A percentile compares a stretch with the other conserved stretches of the same genome.
These are phyloP conservation scores for Bembecia ichneumoniformis DNA, from an alignment of 2,888 invertebrate species.

Conservation along the genomic window DNA sequence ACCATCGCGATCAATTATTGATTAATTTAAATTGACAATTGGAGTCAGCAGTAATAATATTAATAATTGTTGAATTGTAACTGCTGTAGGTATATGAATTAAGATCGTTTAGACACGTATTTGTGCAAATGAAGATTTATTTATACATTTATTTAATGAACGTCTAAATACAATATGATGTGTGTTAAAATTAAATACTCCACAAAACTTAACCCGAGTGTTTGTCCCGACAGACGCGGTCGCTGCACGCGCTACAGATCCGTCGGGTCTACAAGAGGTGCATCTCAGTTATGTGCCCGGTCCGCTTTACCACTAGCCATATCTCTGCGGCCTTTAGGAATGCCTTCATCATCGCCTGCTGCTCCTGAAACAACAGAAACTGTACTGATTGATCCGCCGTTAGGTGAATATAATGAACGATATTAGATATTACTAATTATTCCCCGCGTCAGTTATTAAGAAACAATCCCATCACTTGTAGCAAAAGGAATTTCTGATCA, in stretches of 20 bases:
- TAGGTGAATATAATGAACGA: conserved; percentile 39
- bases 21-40: too few species aligned
- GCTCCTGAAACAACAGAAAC: conserved; percentile 48
- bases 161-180: too few species aligned
- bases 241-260: conserved; percentile 79
- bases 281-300: conserved; percentile 79
- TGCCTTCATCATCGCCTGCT: conserved; percentile 33
- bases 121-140: too few species aligned
- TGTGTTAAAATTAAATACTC: too few species aligned
- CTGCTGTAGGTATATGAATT: too few species aligned
- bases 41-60: too few species aligned
- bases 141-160: too few species aligned
- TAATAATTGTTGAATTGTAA: too few species aligned
- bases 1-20: too few species aligned
- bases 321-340: conserved; percentile 77
- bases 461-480: not conserved
- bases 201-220: too few species aligned
- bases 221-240: conserved; percentile 69
- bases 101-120: too few species aligned
- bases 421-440: conserved; percentile 22
- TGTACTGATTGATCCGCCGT: conserved; percentile 40
- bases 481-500: not conserved
- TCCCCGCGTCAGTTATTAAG: too few species aligned
- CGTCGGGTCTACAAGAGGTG: conserved; percentile 78
- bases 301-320: conserved; percentile 83